Evolutionary conservation across 2,113 vertebrate species (phyloP), one percentile per base, ranked within the genome.

Genomic region (Esox niger): DNA sequence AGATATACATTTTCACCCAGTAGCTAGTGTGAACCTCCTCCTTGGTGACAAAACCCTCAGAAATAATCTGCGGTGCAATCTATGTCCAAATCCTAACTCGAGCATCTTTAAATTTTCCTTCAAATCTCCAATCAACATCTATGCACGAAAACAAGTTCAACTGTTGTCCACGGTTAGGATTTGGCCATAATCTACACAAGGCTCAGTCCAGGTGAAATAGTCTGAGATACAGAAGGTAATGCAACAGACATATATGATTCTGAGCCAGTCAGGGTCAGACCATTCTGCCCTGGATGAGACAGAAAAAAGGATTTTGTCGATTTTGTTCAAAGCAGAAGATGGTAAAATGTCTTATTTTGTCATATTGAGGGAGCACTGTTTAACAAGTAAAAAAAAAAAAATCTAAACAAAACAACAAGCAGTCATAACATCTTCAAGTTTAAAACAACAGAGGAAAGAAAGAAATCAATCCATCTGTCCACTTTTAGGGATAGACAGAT

Each of bases 391-490:
- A 68, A 68, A 77, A 71, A 68, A 68, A 77, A 69, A 11, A 69
- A 75, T 65, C 1, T 27, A 73, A 77, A 70, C 47, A 70, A 68
- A 70, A 71, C 54, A 83, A 78, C 68, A 79, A 81, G 76, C 82
- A 79, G 71, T 85, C 79, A 76, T 79, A 82, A 85, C 68, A 82
- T 86, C 68, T 89, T 91, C 87, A 90, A 89, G 88, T 91, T 86
- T 89, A 86, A 87, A 89, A 87, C 62, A 62, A 82, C 75, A 84
- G 64, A 85, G 69, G 65, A 84, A 87, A 82, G 74, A 46, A 82
- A 84, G 25, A 80, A 81, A 81, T 72, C 81, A 74, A 81, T 79
- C 78, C 57, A 70, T 81, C 79, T 38, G 76, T 77, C 82, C 68
- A n/a, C 82, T 85, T 82, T 73, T 71, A 87, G 74, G 82, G 78